These are phyloP conservation scores for Timandra comae DNA, from an alignment of 2,888 invertebrate genomes.

Conservation along the genomic window DNA sequence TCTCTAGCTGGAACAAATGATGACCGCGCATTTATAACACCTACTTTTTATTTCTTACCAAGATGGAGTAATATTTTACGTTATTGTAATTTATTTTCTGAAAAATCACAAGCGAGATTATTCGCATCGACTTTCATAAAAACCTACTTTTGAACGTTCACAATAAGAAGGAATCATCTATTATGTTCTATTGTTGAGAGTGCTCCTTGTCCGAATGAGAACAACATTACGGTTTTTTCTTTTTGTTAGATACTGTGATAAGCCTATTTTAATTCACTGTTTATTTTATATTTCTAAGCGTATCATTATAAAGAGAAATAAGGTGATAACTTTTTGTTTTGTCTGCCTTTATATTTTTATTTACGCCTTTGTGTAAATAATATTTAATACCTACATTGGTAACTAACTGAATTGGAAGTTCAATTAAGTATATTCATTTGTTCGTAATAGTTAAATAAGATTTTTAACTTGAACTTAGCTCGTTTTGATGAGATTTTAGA, in stretches of 20 bases:
- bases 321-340: no score
- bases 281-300: constrained; percentile 6
- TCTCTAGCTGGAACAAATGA: constrained; percentile 19
- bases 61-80: constrained; percentile 13
- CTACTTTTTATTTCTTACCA: background rate
- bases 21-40: constrained; percentile 19
- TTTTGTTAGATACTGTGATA: constrained; percentile 25
- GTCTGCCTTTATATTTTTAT: no score
- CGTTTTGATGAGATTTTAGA: no score
- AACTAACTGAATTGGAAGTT: no score
- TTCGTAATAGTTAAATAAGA: no score
- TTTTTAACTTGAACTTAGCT: no score
- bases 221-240: constrained; percentile 29
- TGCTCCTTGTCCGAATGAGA: constrained; percentile 24
- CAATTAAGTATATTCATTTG: no score
- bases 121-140: constrained; percentile 41
- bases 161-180: constrained; percentile 48
- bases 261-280: constrained; percentile 21
- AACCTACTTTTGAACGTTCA: constrained; percentile 40
- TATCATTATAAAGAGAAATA: constrained; percentile 1
- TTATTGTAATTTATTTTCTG: constrained; percentile 17
- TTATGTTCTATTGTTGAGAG: constrained; percentile 45
- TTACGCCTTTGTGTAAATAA: no score
- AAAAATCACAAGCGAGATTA: constrained; percentile 28
- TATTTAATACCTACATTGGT: no score